Conservation (phyloP, 2,888 invertebrate species). For the Ennomos quercinarius region DNA sequence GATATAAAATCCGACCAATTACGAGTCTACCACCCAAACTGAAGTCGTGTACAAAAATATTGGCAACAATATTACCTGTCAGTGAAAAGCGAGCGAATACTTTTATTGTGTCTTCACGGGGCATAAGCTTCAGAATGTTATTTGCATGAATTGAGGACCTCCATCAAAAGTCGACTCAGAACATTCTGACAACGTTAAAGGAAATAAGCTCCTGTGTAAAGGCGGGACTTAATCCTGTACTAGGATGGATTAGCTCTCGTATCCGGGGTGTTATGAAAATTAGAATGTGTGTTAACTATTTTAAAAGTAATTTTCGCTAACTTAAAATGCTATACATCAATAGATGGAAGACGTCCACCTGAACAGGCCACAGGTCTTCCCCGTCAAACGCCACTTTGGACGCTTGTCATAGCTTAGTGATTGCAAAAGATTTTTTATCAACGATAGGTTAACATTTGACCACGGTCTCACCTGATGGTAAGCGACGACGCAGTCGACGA, state of each 20-base stretch:
- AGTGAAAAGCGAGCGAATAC: constrained; percentile 11
- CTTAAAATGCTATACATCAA: no score
- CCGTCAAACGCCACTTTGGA: no score
- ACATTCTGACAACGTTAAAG: constrained; percentile 25
- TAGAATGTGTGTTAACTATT: constrained; percentile 2
- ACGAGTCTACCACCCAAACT: not conserved
- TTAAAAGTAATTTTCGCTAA: no score
- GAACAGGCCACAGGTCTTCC: no score
- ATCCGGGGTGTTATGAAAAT: constrained; percentile 4
- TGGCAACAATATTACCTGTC: constrained; percentile 13
- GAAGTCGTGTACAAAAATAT: constrained; percentile 5
- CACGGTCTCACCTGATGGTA: no score
- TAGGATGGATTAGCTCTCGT: constrained; percentile 10
- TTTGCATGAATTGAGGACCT: constrained; percentile 27
- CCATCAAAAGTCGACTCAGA: constrained; percentile 21
- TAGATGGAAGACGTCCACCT: no score
- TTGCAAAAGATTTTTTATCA: no score
- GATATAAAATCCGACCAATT: no score
- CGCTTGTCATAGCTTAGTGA: no score
- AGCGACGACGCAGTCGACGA: no score
- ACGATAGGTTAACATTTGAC: no score
- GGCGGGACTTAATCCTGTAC: constrained; percentile 20
- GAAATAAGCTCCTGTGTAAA: constrained; percentile 29
- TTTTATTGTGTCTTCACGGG: constrained; percentile 17
- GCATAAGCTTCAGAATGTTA: constrained; percentile 16